Evolutionary conservation across 2,113 vertebrate genomes (phyloP), one percentile per base, ranked within the genome.

Genomic region (Seriola aureovittata): DNA sequence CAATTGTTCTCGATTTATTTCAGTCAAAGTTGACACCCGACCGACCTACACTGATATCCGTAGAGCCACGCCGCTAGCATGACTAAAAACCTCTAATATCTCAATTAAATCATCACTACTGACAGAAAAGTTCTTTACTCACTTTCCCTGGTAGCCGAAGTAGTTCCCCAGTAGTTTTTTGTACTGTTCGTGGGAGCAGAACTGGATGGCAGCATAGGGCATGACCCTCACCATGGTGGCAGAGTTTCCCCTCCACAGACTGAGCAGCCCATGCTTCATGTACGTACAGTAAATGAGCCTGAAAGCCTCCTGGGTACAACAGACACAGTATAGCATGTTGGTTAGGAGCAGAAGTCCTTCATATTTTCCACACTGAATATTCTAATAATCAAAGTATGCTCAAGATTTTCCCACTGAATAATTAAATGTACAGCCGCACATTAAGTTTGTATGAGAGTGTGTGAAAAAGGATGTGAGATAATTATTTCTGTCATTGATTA

Each of bases 121-220:
- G 8, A 25, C 34, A 60, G 13, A 59, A 8, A 29, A 21, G 32
- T 1, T 8, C 21, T 59, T 4, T 58, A 89, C 98, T 98, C 91
- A 99, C 98, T 97, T 97, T 92, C 97, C 98, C 88, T 96, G 95
- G 92, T 96, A 98, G 85, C 97, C 97, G 0, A 96, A 99, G 93
- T 97, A 95, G 38, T 76, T 79, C 3, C 98, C 97, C 85, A 99
- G 95, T 14, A 96, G 73, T 19, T 90, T 94, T 85, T 99, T 99
- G 95, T 99, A 99, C 88, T 99, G 96, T 62, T 99, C 98, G 0
- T 99, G 98, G 0, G 98, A 96, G 32, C 95, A 98, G 95, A 99
- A 99, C 96, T 99, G 98, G 85, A 99, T 97, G 94, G 97, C 98
- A 0, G 98, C 98, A 0, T 99, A 99, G 3, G 98, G 98, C 75